phyloP scores from a whole-genome alignment of 2,888 invertebrate genomes.

The Penaeus monodon region DNA sequence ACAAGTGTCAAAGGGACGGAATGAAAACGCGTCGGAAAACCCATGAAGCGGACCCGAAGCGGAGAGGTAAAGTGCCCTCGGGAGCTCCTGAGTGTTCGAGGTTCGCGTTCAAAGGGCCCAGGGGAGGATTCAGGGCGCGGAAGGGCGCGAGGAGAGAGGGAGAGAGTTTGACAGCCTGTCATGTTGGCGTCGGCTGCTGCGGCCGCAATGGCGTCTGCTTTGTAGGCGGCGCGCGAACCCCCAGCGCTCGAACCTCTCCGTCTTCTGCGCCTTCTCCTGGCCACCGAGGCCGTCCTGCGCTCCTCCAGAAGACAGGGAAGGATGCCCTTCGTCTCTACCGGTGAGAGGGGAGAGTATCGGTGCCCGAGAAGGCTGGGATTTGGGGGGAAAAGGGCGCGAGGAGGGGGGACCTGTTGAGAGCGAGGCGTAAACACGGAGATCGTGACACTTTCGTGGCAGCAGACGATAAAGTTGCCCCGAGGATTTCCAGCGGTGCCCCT shows the following conservation, averaged over 20 bases:
- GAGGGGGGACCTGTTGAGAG: slow-evolving; percentile 37
- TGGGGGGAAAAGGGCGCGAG: neutral
- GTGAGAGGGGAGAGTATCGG: no score
- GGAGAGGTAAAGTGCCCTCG: neutral
- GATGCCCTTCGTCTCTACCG: no score
- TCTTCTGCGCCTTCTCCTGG: neutral
- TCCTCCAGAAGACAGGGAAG: no score
- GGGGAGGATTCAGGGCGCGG: neutral
- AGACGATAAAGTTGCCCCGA: slow-evolving; percentile 31
- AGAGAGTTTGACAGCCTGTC: slow-evolving; percentile 46
- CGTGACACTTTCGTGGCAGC: slow-evolving; percentile 42
- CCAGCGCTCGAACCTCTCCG: neutral
- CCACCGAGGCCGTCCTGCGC: neutral
- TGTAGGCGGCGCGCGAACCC: slow-evolving; percentile 46
- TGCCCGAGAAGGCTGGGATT: no score
- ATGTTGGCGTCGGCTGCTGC: slow-evolving; percentile 50
- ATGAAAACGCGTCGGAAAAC: slow-evolving; percentile 54
- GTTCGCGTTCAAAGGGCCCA: neutral
- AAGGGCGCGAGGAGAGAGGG: neutral
- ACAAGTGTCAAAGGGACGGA: slow-evolving; percentile 43
- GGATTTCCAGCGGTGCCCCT: neutral
- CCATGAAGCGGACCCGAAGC: slow-evolving; percentile 16
- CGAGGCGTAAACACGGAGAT: slow-evolving; percentile 28
- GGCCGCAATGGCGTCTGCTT: slow-evolving; percentile 52
- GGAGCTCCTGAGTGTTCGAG: neutral